These are phyloP conservation scores for Volucella inanis DNA, from an alignment of 2,888 invertebrate species.

Conservation along the genomic window DNA sequence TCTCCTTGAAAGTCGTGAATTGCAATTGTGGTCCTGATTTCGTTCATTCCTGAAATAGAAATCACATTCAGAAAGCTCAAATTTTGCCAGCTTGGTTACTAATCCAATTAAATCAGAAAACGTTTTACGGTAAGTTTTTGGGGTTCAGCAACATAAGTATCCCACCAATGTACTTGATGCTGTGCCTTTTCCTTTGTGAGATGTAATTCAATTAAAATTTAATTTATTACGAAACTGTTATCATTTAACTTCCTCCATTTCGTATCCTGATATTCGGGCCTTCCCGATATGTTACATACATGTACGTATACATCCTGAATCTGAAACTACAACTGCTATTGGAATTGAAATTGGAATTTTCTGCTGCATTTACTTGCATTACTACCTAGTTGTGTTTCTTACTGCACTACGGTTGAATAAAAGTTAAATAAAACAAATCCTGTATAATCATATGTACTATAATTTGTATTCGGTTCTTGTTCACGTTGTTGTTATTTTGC, in stretches of 20 bases:
- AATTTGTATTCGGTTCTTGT: neutral
- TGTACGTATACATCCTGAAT: no score
- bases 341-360: neutral
- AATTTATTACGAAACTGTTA: constrained; percentile 21
- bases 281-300: no score
- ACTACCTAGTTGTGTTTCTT: neutral
- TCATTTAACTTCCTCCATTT: constrained; percentile 7
- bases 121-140: no score
- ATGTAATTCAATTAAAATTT: constrained; percentile 36
- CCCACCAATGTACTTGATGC: neutral
- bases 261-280: no score
- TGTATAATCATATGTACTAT: neutral
- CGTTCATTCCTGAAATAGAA: neutral
- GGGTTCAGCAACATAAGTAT: no score
- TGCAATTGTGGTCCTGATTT: neutral
- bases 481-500: neutral
- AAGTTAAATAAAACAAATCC: no score
- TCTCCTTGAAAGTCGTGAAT: no score
- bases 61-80: no score
- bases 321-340: neutral
- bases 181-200: neutral
- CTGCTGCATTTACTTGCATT: neutral
- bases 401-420: no score
- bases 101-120: constrained; percentile 23
- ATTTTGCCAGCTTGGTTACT: neutral